Percentiles rank a stretch among this genome's conserved stretches.
phyloP scores from a whole-genome alignment of 2,888 invertebrate species.

The Cerastis rubricosa region DNA sequence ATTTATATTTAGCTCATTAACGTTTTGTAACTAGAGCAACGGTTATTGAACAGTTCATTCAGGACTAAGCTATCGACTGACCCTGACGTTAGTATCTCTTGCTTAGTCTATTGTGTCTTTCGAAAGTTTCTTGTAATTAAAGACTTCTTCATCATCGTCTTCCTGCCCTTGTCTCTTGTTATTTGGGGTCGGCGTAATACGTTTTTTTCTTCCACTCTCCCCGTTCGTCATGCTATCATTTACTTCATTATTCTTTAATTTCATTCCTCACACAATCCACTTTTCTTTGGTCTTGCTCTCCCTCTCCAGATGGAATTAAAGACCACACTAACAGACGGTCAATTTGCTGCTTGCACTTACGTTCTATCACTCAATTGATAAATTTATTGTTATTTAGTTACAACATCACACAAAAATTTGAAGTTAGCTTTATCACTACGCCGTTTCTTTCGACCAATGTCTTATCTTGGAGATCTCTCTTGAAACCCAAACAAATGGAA shows the following conservation, averaged over 20 bases:
- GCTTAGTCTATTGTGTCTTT: not conserved
- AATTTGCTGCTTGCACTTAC: not conserved
- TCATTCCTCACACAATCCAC: no score
- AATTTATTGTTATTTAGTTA: not conserved
- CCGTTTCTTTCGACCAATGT: not conserved
- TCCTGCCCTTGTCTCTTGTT: no score
- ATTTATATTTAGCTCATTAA: conserved; percentile 53
- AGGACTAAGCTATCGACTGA: not conserved
- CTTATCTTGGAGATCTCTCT: not conserved
- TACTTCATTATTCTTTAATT: no score
- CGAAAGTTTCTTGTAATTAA: conserved; percentile 2
- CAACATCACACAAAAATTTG: no score
- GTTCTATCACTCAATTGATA: not conserved
- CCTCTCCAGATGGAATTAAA: no score
- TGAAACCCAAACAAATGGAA: not conserved
- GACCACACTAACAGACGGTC: no score
- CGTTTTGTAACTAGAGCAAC: conserved; percentile 38
- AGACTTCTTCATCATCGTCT: no score
- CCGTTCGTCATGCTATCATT: no score
- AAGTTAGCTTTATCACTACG: not conserved
- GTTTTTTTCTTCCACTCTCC: no score
- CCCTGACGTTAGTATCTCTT: not conserved
- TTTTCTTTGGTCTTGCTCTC: no score
- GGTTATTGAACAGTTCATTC: conserved; percentile 36
- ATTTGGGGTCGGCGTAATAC: no score